A percentile compares a stretch with the other conserved stretches of the same genome.
These are phyloP conservation scores for Prunella strophiata DNA, from an alignment of 2,797 vertebrate genomes.

Conservation along the genomic window DNA sequence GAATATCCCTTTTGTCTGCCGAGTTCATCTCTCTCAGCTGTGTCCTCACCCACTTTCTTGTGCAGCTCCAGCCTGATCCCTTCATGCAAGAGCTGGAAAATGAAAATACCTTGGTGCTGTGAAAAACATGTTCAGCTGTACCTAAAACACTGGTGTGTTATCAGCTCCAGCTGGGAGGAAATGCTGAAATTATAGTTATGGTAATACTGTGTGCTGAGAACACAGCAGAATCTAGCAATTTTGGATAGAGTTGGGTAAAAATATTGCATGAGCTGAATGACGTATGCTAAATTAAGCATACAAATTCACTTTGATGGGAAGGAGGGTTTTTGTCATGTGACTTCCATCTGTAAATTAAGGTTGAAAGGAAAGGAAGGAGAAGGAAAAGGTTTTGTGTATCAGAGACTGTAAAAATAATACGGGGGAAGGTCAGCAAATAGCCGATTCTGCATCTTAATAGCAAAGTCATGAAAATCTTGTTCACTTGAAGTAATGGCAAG, in stretches of 20 bases:
- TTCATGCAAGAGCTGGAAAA: neutral
- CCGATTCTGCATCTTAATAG: constrained; percentile 17
- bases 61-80: neutral
- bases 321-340: neutral
- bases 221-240: neutral
- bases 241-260: neutral
- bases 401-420: neutral
- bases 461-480: constrained; percentile 46
- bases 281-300: neutral
- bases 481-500: constrained; percentile 43
- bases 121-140: neutral
- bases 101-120: neutral
- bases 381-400: neutral
- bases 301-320: neutral
- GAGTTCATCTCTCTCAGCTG: neutral
- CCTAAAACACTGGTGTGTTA: neutral
- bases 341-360: neutral
- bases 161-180: neutral
- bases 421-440: constrained; percentile 4
- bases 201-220: neutral
- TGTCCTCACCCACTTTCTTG: neutral
- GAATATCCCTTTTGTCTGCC: neutral
- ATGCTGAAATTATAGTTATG: neutral
- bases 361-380: neutral
- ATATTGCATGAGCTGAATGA: neutral